phyloP scores from a whole-genome alignment of 2,888 invertebrate genomes.

The Apodemia mormo region DNA sequence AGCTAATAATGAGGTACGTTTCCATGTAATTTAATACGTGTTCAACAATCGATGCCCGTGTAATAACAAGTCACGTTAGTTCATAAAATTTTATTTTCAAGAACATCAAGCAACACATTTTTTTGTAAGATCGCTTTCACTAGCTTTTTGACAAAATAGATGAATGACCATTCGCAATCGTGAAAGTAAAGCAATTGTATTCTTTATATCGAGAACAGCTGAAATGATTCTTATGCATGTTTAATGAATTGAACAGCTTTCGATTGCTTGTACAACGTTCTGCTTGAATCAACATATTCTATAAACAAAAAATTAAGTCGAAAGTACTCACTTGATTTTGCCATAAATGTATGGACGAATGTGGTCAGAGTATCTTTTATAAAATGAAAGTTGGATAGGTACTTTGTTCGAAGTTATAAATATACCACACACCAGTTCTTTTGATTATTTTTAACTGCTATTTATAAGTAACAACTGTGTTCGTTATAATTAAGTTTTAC shows the following conservation, averaged over 20 bases:
- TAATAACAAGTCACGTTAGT: not conserved
- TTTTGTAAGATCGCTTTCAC: slow-evolving; percentile 78
- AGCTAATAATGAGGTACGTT: too few relatives aligned
- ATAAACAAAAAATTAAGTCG: slow-evolving; percentile 48
- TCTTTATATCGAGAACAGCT: slow-evolving; percentile 45
- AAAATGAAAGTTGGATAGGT: slow-evolving; percentile 6
- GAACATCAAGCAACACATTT: slow-evolving; percentile 26
- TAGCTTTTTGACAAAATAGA: slow-evolving; percentile 65
- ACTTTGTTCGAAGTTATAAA: not conserved
- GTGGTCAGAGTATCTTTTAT: slow-evolving; percentile 42
- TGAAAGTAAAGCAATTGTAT: slow-evolving; percentile 72
- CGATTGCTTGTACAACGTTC: slow-evolving; percentile 49
- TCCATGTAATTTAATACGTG: too few relatives aligned
- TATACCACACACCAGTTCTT: not conserved
- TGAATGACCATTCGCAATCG: slow-evolving; percentile 71
- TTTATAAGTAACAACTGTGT: not conserved
- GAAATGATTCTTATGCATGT: slow-evolving; percentile 57
- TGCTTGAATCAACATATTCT: slow-evolving; percentile 48
- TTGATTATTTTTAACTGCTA: not conserved
- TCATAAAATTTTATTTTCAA: slow-evolving; percentile 5
- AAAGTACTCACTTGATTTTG: slow-evolving; percentile 35
- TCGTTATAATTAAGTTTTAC: not conserved
- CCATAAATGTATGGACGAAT: slow-evolving; percentile 44
- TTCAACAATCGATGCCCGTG: too few relatives aligned
- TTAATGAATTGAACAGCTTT: slow-evolving; percentile 57